These are phyloP conservation scores for Syngnathus typhle DNA, from an alignment of 2,113 vertebrate genomes.

Conservation along the genomic window DNA sequence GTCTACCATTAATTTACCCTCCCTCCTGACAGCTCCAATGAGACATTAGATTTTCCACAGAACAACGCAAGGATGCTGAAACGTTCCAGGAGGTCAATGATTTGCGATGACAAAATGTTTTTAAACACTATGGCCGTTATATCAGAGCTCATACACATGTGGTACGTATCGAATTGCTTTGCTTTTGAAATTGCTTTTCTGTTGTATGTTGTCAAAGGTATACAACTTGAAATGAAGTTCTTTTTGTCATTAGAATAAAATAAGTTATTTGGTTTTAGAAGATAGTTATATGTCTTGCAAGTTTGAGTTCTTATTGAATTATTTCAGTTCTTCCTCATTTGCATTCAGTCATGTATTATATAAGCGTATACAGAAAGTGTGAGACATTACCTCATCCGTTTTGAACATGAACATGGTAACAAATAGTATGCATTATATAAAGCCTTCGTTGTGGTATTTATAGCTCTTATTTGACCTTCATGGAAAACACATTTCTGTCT, in stretches of 20 bases:
- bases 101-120: conserved; percentile 45
- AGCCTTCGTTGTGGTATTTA: conserved; percentile 6
- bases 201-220: neutral
- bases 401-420: neutral
- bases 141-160: neutral
- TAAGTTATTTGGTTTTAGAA: conserved; percentile 22
- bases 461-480: conserved; percentile 52
- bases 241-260: conserved; percentile 24
- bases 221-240: conserved; percentile 21
- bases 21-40: conserved; percentile 39
- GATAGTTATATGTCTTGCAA: conserved; percentile 4
- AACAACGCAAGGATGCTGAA: conserved; percentile 31
- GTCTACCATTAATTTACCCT: conserved; percentile 27
- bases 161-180: neutral
- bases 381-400: neutral
- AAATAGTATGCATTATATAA: neutral
- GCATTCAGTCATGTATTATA: neutral
- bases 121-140: conserved; percentile 45
- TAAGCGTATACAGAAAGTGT: neutral
- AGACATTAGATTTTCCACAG: conserved; percentile 34
- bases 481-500: conserved; percentile 32
- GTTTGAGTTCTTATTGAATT: conserved; percentile 9
- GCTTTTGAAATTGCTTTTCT: neutral
- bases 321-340: neutral
- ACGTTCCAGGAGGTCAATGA: neutral